Evolutionary conservation across 92 coral and sea anemone species (phyloP).

Genomic region (Zoanthus gigantus): DNA sequence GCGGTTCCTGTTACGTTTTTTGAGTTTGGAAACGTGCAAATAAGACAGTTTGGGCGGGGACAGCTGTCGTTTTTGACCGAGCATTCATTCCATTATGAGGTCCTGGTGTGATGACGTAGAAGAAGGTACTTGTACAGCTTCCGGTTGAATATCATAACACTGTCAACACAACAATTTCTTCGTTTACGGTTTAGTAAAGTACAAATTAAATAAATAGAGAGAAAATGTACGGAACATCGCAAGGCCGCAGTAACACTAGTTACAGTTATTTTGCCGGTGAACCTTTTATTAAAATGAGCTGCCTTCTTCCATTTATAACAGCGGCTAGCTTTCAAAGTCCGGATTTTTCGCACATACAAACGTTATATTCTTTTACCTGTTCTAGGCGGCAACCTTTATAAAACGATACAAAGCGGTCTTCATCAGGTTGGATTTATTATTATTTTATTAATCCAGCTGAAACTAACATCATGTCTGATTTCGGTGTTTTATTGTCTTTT

Average conservation of each 20-base stretch:
- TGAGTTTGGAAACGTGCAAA: no score
- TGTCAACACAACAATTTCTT: no score
- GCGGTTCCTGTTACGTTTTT: no score
- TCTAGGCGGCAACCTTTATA: not conserved
- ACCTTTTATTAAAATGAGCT: not conserved
- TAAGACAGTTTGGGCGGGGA: no score
- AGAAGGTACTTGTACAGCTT: no score
- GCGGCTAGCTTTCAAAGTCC: conserved; percentile 10
- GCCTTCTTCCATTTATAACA: conserved; percentile 9
- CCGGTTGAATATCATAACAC: no score
- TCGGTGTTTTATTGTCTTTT: conserved; percentile 7
- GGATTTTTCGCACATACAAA: conserved; percentile 1
- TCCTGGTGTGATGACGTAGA: no score
- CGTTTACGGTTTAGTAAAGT: not conserved
- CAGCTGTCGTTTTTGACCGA: no score
- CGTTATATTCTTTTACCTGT: not conserved
- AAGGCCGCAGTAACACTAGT: conserved; percentile 9
- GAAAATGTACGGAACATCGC: not conserved
- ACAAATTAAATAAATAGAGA: not conserved
- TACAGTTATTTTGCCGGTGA: not conserved
- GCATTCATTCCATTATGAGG: no score
- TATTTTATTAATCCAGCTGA: conserved; percentile 12
- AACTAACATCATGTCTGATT: conserved; percentile 3
- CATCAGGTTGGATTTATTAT: not conserved
- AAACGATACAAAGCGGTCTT: conserved; percentile 6